Evolutionary conservation across 2,113 vertebrate genomes (phyloP).

Genomic region (Setophaga kirtlandii): DNA sequence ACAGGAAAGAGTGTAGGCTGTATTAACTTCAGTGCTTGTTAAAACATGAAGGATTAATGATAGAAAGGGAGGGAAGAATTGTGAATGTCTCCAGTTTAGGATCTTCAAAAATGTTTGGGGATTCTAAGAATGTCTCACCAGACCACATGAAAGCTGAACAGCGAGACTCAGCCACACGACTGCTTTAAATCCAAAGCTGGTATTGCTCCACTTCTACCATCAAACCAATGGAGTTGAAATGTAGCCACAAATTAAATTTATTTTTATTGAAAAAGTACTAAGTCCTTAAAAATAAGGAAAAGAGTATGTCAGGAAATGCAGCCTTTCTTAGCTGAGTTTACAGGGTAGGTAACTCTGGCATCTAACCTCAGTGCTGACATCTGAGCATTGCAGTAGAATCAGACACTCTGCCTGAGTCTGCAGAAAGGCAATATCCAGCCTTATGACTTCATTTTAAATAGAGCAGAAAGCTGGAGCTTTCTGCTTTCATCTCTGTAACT

Average conservation of each 20-base stretch:
- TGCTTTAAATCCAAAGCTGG: conserved; percentile 74
- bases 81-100: conserved; percentile 78
- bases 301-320: conserved; percentile 49
- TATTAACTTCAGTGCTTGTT: conserved; percentile 76
- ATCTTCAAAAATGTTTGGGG: conserved; percentile 79
- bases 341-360: conserved; percentile 34
- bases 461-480: background rate
- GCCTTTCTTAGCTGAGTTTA: background rate
- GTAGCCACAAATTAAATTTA: conserved; percentile 80
- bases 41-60: conserved; percentile 78
- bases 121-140: conserved; percentile 76
- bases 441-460: background rate
- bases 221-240: conserved; percentile 74
- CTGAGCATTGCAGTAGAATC: background rate
- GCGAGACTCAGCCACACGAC: conserved; percentile 74
- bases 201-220: conserved; percentile 73
- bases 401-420: background rate
- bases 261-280: conserved; percentile 81
- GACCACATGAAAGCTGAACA: conserved; percentile 78
- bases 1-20: conserved; percentile 75
- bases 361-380: conserved; percentile 5
- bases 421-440: background rate
- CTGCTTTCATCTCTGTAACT: background rate
- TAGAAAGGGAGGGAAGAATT: conserved; percentile 74
- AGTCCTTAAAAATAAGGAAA: conserved; percentile 62